Conservation (phyloP, 1,140 invertebrate genomes). For the Zaprionus gabonicus region DNA sequence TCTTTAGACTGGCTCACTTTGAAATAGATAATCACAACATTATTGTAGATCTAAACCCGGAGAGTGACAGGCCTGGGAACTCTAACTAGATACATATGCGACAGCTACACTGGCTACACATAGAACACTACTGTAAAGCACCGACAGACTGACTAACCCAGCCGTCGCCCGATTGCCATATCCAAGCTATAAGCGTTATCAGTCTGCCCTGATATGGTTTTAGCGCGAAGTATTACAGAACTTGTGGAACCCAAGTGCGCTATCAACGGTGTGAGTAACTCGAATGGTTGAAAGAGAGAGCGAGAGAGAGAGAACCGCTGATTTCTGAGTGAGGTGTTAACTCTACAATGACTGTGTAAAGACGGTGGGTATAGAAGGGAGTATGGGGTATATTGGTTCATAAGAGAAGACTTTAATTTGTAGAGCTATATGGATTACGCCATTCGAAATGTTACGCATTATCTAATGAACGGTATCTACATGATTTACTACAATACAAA, state of each 20-base stretch:
- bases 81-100: slow-evolving; percentile 27
- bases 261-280: slow-evolving; percentile 34
- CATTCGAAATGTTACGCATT: too few species aligned
- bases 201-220: slow-evolving; percentile 21
- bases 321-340: slow-evolving; percentile 21
- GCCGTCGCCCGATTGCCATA: not conserved
- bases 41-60: slow-evolving; percentile 7
- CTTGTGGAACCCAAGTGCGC: slow-evolving; percentile 22
- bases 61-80: slow-evolving; percentile 15
- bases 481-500: not conserved
- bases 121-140: not conserved
- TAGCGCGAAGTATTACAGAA: slow-evolving; percentile 30
- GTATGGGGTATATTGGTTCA: not conserved
- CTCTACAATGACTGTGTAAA: not conserved
- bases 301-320: not conserved
- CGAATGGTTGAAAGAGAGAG: not conserved
- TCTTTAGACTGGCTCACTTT: slow-evolving; percentile 55
- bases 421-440: too few species aligned
- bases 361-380: not conserved
- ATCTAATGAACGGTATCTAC: not conserved
- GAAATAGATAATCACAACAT: slow-evolving; percentile 38
- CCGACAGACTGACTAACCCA: slow-evolving; percentile 13
- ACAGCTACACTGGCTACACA: not conserved
- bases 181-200: slow-evolving; percentile 33
- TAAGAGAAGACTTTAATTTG: not conserved